Conservation (phyloP, 2,888 invertebrate species). For the Erebia ligea region DNA sequence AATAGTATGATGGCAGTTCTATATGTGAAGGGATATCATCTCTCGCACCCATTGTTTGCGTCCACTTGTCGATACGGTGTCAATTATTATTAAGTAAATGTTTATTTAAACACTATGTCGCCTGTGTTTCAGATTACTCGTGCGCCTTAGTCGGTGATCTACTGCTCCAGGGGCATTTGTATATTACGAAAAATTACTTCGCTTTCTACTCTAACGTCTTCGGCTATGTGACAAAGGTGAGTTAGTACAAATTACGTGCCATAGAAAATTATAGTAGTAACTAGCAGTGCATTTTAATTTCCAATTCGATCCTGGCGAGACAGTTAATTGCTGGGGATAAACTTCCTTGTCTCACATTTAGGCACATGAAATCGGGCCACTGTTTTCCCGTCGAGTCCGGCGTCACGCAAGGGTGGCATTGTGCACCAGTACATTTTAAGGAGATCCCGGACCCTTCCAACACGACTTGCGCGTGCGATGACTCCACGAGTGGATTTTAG, state of each 20-base stretch:
- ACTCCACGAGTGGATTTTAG: too few species aligned
- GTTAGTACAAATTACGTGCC: conserved; percentile 40
- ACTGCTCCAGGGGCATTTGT: conserved; percentile 95
- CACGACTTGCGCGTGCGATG: too few species aligned
- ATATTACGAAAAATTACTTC: conserved; percentile 97
- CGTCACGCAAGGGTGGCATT: too few species aligned
- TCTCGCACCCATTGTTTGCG: neutral
- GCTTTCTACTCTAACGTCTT: conserved; percentile 98
- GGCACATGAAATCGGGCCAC: too few species aligned
- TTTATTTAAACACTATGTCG: neutral
- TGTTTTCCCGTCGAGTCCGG: too few species aligned
- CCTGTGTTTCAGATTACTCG: conserved; percentile 88
- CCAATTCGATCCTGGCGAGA: too few species aligned
- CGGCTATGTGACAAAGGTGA: conserved; percentile 96
- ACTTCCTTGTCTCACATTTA: too few species aligned
- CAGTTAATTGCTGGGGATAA: too few species aligned
- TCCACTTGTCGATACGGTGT: neutral
- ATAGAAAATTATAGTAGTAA: neutral
- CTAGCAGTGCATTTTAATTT: neutral
- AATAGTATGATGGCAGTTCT: neutral
- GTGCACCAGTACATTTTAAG: too few species aligned
- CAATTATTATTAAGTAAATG: too few species aligned
- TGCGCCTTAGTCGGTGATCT: conserved; percentile 97
- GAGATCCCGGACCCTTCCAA: too few species aligned
- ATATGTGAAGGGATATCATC: neutral